A percentile compares a stretch with the other conserved stretches of the same genome.
Evolutionary conservation across 2,113 vertebrate species (phyloP).

Genomic region (Nasalis larvatus): DNA sequence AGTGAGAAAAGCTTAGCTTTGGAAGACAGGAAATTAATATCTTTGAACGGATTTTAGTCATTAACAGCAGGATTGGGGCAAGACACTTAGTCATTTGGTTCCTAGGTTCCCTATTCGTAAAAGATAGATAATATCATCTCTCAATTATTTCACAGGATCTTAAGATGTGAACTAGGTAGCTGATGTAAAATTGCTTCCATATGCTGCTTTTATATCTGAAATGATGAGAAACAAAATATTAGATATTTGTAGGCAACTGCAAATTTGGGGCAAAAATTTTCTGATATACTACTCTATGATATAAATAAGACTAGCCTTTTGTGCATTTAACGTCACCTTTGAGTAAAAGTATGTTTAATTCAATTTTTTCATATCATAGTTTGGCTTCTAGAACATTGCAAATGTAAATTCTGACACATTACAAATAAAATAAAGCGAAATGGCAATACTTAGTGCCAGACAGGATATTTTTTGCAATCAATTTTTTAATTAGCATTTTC

Average conservation of each 20-base stretch:
- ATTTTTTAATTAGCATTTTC: slow-evolving; percentile 68
- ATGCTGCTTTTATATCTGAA: slow-evolving; percentile 32
- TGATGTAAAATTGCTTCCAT: slow-evolving; percentile 45
- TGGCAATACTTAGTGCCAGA: not conserved
- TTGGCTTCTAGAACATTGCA: slow-evolving; percentile 46
- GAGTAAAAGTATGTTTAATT: slow-evolving; percentile 41
- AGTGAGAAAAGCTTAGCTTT: not conserved
- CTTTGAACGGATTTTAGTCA: slow-evolving; percentile 5
- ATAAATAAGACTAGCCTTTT: not conserved
- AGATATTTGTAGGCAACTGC: slow-evolving; percentile 22
- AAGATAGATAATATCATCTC: slow-evolving; percentile 36
- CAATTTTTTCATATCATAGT: slow-evolving; percentile 29
- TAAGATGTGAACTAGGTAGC: slow-evolving; percentile 16
- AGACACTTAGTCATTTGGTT: slow-evolving; percentile 22
- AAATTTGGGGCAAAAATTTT: not conserved
- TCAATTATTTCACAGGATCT: slow-evolving; percentile 50
- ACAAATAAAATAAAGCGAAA: slow-evolving; percentile 56
- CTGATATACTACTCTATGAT: not conserved
- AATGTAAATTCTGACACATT: slow-evolving; percentile 50
- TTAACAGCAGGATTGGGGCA: slow-evolving; percentile 27
- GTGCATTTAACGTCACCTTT: not conserved
- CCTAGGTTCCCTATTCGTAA: slow-evolving; percentile 10
- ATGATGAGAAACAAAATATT: slow-evolving; percentile 31
- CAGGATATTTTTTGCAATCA: slow-evolving; percentile 57
- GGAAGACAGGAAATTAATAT: slow-evolving; percentile 62